Conservation (phyloP, 35 echinoderm and acorn worm species). For the Ophiothrix spiculata region DNA sequence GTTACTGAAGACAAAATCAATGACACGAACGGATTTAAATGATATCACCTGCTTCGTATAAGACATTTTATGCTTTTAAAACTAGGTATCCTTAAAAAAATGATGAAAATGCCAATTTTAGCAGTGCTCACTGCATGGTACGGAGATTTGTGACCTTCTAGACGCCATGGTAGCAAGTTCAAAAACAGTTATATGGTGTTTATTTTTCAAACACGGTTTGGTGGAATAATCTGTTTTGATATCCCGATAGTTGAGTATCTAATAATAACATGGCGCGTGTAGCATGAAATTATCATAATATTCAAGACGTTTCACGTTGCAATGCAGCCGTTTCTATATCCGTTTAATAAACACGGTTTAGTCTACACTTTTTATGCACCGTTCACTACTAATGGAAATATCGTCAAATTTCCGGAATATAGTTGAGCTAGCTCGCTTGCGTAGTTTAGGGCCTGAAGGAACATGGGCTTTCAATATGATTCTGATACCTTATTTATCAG, state of each 20-base stretch:
- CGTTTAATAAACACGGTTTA: background rate
- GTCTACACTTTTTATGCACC: background rate
- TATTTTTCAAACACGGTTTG: background rate
- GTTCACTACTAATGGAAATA: background rate
- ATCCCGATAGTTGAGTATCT: background rate
- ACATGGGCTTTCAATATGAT: background rate
- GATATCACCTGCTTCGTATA: background rate
- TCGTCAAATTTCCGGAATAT: background rate
- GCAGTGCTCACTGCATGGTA: no score
- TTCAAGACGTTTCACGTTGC: background rate
- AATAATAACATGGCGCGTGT: background rate
- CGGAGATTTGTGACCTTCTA: no score
- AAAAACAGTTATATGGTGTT: no score
- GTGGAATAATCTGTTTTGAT: background rate
- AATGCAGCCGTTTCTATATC: background rate
- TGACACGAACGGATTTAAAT: slow-evolving; percentile 7
- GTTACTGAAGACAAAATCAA: background rate
- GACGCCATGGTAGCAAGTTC: no score
- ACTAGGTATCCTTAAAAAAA: no score
- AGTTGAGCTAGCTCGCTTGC: no score
- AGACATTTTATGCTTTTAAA: background rate
- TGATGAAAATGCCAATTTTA: no score
- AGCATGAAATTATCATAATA: background rate
- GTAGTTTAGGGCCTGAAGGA: background rate
- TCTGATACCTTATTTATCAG: no score